Conservation (phyloP, 2,797 vertebrate species). For the Nyctibius grandis region DNA sequence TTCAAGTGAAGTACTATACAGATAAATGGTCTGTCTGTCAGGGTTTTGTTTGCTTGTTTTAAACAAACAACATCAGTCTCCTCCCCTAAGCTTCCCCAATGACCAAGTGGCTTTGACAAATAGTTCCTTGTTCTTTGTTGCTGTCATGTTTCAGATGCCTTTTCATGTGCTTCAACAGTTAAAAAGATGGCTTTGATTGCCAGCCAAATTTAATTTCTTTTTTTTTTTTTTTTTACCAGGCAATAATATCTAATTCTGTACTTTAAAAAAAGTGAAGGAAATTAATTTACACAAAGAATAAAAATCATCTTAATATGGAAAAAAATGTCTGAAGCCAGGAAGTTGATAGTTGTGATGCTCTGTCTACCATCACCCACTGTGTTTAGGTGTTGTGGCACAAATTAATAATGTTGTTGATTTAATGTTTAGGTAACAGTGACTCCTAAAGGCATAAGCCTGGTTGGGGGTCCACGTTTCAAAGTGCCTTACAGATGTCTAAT, state of each 20-base stretch:
- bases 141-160: conserved; percentile 35
- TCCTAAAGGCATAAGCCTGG: neutral
- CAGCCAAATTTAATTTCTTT: neutral
- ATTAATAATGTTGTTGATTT: neutral
- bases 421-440: neutral
- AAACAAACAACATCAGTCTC: conserved; percentile 53
- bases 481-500: neutral
- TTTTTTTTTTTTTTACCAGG: conserved; percentile 17
- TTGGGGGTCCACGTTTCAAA: neutral
- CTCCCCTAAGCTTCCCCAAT: conserved; percentile 40
- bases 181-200: conserved; percentile 49
- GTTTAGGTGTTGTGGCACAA: neutral
- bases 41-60: conserved; percentile 59
- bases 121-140: conserved; percentile 43
- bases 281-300: conserved; percentile 25
- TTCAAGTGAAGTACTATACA: conserved; percentile 13
- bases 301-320: neutral
- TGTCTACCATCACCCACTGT: neutral
- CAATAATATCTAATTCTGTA: conserved; percentile 49
- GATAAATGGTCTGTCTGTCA: conserved; percentile 64
- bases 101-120: conserved; percentile 24
- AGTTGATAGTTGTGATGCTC: conserved; percentile 2
- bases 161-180: conserved; percentile 49
- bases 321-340: neutral
- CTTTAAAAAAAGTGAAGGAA: conserved; percentile 18